Base-by-base conservation (phyloP, 2,888 invertebrate species). In the Nesidiocoris tenuis region DNA sequence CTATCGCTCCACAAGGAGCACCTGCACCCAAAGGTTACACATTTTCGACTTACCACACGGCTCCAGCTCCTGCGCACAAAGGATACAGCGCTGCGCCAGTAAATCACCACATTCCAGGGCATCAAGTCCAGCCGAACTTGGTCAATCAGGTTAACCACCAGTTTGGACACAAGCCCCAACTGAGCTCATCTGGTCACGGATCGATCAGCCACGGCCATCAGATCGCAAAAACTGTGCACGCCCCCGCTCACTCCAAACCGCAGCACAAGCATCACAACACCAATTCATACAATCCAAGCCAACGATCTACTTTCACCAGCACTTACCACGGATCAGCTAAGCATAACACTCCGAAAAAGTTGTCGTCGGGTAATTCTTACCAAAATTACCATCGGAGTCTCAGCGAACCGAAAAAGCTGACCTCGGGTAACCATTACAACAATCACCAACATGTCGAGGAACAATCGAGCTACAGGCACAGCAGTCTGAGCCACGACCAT, bases 191-290 rank as follows among this genome's bases (percentile, higher is more conserved):
- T 22, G 70, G 23, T n/a, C 70, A 70, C 59, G 70, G 70, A 1
- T 70, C 70, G 7, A 17, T 70, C 17, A 23, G 12, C 19, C 70
- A 70, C 21, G 72, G 63, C 3, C 72, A 72, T n/a, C 72, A 72
- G 17, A 54, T 64, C 19, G 72, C 61, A 61, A 64, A 72, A 24
- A 61, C 25, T n/a, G 39, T 55, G 3, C 72, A 63, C 12, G 1
- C 54, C n/a, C 55, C 59, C 0, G 9, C 24, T n/a, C 18, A 3
- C 12, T 3, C 39, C 5, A n/a, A n/a, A n/a, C n/a, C n/a, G n/a
- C n/a, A n/a, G n/a, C 3, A 3, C 5, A 39, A 39, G 39, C 3
- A 39, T 12, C 39, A 39, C 12, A 39, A 39, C 39, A 3, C 3
- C 39, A 39, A 39, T 39, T 39, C 39, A 7, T 39, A 39, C 39